Percentiles rank a stretch among this genome's conserved stretches.
Evolutionary conservation across 37 sponge, comb jelly and placozoan genomes (phyloP).

Genomic region (Lycopodina hypogea): DNA sequence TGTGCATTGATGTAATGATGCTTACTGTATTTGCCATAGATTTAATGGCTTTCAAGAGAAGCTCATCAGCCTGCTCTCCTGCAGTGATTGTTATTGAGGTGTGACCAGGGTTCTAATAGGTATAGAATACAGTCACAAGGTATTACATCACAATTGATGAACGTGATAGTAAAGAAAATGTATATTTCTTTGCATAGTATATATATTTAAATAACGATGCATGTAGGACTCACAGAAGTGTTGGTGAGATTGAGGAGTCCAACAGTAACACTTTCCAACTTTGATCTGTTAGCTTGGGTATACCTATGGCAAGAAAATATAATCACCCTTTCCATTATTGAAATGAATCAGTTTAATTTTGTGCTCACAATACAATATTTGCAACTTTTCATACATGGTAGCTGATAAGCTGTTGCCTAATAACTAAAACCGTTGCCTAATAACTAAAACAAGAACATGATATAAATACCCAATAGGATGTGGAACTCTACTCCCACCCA

Average conservation of each 20-base stretch:
- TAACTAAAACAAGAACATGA: too few relatives aligned
- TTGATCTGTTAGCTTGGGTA: slow-evolving; percentile 17
- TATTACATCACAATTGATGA: too few relatives aligned
- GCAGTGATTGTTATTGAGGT: slow-evolving; percentile 17
- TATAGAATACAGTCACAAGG: not conserved
- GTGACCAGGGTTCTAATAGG: slow-evolving; percentile 21
- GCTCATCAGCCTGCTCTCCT: slow-evolving; percentile 23
- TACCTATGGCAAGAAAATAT: not conserved
- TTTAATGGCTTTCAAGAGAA: slow-evolving; percentile 40
- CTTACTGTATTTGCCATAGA: slow-evolving; percentile 45
- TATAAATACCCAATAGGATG: too few relatives aligned
- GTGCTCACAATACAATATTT: not conserved
- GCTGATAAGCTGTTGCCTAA: too few relatives aligned
- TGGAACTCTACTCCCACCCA: too few relatives aligned
- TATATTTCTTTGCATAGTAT: not conserved
- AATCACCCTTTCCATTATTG: not conserved
- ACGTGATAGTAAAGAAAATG: too few relatives aligned
- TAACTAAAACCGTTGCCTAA: too few relatives aligned
- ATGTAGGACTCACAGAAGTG: slow-evolving; percentile 22
- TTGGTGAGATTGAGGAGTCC: slow-evolving; percentile 43
- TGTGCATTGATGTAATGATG: too few relatives aligned
- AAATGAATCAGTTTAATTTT: not conserved
- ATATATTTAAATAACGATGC: not conserved
- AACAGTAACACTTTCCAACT: slow-evolving; percentile 11
- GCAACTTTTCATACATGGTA: too few relatives aligned